Percentiles rank a stretch among this genome's conserved stretches.
Evolutionary conservation across 2,888 invertebrate species (phyloP).

Genomic region (Lymantria monacha): DNA sequence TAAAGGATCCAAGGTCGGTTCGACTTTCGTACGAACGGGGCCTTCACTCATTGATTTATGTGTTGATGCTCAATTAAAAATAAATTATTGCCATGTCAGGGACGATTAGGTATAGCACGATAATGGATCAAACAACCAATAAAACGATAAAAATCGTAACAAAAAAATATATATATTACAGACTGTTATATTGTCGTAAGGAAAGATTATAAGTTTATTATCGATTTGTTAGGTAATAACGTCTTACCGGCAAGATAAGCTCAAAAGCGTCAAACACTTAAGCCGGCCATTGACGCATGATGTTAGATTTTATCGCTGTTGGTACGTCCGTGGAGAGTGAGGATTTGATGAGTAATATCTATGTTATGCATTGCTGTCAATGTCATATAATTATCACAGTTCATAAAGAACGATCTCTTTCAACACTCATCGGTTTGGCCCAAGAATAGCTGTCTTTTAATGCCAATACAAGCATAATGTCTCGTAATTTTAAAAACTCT

Average conservation of each 20-base stretch:
- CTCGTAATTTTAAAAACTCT: too few relatives aligned
- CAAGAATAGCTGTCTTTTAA: neutral
- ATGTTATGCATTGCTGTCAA: neutral
- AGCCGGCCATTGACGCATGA: slow-evolving; percentile 25
- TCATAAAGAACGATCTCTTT: neutral
- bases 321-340: neutral
- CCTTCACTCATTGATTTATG: too few relatives aligned
- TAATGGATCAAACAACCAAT: slow-evolving; percentile 2
- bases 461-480: too few relatives aligned
- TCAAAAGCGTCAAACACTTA: slow-evolving; percentile 11
- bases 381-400: neutral
- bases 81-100: slow-evolving; percentile 21
- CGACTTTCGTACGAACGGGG: too few relatives aligned
- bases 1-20: too few relatives aligned
- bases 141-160: slow-evolving; percentile 18
- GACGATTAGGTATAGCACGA: slow-evolving; percentile 10
- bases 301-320: neutral
- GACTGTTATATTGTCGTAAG: slow-evolving; percentile 13
- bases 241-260: slow-evolving; percentile 29
- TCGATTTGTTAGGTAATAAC: slow-evolving; percentile 26
- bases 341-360: neutral
- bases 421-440: neutral
- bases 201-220: slow-evolving; percentile 16
- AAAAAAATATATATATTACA: slow-evolving; percentile 13
- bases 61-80: slow-evolving; percentile 22